A percentile compares a stretch with the other conserved stretches of the same genome.
phyloP scores from a whole-genome alignment of 2,797 vertebrate genomes.

The Phrynocephalus vlangalii region DNA sequence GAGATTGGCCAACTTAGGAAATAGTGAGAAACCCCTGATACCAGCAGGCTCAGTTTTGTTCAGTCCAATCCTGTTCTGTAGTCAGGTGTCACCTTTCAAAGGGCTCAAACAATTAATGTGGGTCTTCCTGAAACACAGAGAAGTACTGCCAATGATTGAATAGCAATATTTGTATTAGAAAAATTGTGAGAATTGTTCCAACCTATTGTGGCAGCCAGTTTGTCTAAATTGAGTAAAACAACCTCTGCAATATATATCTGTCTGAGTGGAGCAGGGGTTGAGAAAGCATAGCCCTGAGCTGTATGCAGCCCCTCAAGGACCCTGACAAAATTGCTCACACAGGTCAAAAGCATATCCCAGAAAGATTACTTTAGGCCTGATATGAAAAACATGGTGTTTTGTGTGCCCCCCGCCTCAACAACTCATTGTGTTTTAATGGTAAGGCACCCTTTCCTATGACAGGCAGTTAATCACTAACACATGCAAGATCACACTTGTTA shows the following conservation, averaged over 20 bases:
- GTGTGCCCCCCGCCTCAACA: conserved; percentile 11
- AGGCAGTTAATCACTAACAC: conserved; percentile 57
- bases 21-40: background rate
- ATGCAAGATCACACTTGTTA: conserved; percentile 30
- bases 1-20: background rate
- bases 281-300: no score
- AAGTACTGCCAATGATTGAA: background rate
- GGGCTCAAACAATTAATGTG: background rate
- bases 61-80: background rate
- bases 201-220: conserved; percentile 4
- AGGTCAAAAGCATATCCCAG: conserved; percentile 27
- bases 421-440: conserved; percentile 37
- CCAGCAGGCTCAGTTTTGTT: background rate
- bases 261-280: background rate
- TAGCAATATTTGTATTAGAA: background rate
- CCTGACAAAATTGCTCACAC: no score
- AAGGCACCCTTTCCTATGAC: background rate
- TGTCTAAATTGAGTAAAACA: background rate
- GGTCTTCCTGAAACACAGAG: background rate
- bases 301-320: no score
- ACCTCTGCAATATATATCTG: background rate
- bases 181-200: background rate
- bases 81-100: background rate
- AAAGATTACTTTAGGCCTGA: background rate
- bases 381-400: conserved; percentile 43